phyloP scores from a whole-genome alignment of 92 coral and sea anemone genomes.

The Phenganax subtilis region DNA sequence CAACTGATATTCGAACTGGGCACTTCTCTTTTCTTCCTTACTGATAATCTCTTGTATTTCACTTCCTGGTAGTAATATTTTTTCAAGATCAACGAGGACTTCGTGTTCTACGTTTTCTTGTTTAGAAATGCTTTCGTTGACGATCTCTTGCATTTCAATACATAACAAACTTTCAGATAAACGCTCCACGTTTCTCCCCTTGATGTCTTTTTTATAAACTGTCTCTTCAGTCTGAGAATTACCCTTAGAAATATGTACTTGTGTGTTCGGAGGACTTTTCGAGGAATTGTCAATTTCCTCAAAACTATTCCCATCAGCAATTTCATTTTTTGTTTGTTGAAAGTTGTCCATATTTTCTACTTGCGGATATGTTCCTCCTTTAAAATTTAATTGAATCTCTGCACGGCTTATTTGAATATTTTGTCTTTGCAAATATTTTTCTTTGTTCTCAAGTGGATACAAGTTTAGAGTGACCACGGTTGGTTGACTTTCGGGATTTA shows the following conservation, averaged over 20 bases:
- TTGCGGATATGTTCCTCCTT: not conserved
- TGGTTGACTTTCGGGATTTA: not conserved
- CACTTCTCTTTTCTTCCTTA: not conserved
- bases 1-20: not conserved
- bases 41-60: not conserved
- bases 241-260: not conserved
- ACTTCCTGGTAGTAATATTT: not conserved
- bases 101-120: not conserved
- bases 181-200: not conserved
- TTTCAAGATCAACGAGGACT: not conserved
- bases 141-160: not conserved
- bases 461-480: constrained; percentile 2
- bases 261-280: not conserved
- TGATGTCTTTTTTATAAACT: not conserved
- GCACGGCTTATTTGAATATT: not conserved
- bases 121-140: not conserved
- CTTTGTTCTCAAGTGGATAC: not conserved
- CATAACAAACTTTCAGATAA: not conserved
- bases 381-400: not conserved
- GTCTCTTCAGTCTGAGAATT: not conserved
- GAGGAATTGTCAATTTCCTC: not conserved
- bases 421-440: not conserved
- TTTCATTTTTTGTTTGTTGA: not conserved
- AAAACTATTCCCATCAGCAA: not conserved
- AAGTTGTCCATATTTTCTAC: not conserved